Percentiles rank a stretch among this genome's conserved stretches.
These are phyloP conservation scores for Nycticebus coucang DNA, from an alignment of 2,113 vertebrate species.

Conservation along the genomic window DNA sequence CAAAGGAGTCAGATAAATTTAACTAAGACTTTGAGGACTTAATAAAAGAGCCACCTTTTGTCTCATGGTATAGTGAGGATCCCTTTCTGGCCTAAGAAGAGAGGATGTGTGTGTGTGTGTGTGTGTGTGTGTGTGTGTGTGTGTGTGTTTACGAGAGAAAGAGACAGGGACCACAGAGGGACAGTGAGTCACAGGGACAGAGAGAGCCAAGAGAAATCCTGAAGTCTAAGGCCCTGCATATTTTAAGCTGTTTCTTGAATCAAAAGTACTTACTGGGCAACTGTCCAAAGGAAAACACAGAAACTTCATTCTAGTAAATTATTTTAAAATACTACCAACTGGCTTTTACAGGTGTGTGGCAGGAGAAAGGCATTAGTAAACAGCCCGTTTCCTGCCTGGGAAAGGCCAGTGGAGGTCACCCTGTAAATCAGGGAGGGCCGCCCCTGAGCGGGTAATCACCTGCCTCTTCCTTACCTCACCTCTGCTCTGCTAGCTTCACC, in stretches of 20 bases:
- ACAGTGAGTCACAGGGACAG: background rate
- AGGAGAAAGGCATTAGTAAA: constrained; percentile 4
- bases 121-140: too few species aligned
- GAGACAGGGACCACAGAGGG: too few species aligned
- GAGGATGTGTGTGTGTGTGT: background rate
- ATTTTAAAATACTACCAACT: constrained; percentile 47
- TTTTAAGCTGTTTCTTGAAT: constrained; percentile 47
- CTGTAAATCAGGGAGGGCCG: background rate
- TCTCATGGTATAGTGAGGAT: background rate
- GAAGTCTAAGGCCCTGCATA: background rate
- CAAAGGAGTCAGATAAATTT: background rate
- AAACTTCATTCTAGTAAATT: constrained; percentile 46
- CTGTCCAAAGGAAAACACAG: constrained; percentile 54
- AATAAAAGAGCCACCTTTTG: background rate
- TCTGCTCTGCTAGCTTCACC: background rate
- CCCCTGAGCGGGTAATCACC: background rate
- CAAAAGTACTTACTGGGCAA: constrained; percentile 48
- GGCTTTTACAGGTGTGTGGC: constrained; percentile 50
- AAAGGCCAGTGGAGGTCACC: constrained; percentile 49
- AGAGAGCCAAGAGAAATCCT: background rate
- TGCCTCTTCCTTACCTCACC: background rate
- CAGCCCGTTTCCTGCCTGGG: constrained; percentile 49
- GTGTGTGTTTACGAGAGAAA: background rate
- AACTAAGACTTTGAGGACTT: background rate
- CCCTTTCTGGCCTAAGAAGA: background rate